Evolutionary conservation across 2,113 vertebrate species (phyloP), one percentile per base, ranked within the genome.

Genomic region (Etia nguti): DNA sequence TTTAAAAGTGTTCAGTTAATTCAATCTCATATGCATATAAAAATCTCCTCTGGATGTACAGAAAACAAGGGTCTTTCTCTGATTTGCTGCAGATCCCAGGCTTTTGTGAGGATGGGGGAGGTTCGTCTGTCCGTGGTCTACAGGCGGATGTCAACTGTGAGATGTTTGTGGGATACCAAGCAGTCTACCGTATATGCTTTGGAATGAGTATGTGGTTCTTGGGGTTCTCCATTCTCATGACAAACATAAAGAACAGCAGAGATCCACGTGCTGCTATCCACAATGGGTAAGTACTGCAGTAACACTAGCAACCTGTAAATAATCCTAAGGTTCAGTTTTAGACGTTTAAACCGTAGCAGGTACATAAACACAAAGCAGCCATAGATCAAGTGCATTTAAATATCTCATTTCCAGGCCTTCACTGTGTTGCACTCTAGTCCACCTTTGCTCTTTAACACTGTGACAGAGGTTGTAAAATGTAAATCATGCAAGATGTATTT

Each of bases 181-280:
- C 98, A 6, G 97, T 99, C 16, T 99, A 99, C 91, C 97, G 98
- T 1, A 88, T 99, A 90, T 97, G 96, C 95, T 99, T 99, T 86
- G 97, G 97, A 86, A 96, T 99, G 96, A 97, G 97, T 1, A 34
- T 98, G 89, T 98, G 97, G 95, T 99, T 98, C 95, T 94, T 98
- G 88, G 70, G 90, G 2, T 95, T 99, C 56, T 95, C 92, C 77
- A 31, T 99, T 83, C 92, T 98, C 10, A 98, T 97, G 96, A 91
- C 98, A 77, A 97, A 97, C 85, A 97, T 98, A 75, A 99, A 97
- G 96, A 98, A 96, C 13, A 99, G 97, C 91, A 97, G 94, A 22
- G 98, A 98, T 79, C 97, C 96, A 0, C 96, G 99, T 90, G 98
- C 98, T 54, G 89, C 97, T 0, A 11, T 99, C n/a, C 98, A 99